Base-by-base conservation (phyloP, 30 jellyfish, hydroid and myxozoan genomes). In the Rhopilema esculentum region DNA sequence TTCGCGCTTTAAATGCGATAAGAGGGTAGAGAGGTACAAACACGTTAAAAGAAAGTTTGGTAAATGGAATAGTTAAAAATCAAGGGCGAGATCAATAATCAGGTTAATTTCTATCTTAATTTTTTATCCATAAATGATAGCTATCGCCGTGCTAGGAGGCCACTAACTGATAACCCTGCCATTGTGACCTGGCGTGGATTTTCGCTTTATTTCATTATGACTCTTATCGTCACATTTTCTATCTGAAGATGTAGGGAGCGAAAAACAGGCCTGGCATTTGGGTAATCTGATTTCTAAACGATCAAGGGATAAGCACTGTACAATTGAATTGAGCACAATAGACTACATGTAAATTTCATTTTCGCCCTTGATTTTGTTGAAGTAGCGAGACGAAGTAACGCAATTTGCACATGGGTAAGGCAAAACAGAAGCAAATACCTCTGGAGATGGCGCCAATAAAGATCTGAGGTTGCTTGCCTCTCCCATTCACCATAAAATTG, bases 131-230 rank as follows among this genome's bases (percentile, higher is more conserved):
- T 6, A 40, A 40, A 2, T 12, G 57, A 40, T 40, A 40, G 57
- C 57, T 40, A 40, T 66, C 33, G 32, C 77, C 23, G 23, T 20
- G 49, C 77, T 29, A 66, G 77, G 33, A 66, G 77, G 49, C 20
- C 77, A 32, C 30, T 66, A 16, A 66, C 49, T 23, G 77, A 66
- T 66, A 66, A 66, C 49, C 32, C 52, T 66, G 2, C 30, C n/a
- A 19, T 66, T 66, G 77, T 23, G 77, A 66, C 33, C 33, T 66
- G 77, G 33, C 77, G 23, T 29, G 77, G 77, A 66, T 66, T 66
- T 32, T 66, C 32, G 30, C 33, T 32, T 23, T 1, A 66, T 66
- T 66, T 66, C 77, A 66, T 32, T 66, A 6, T 21, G 19, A 23
- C 19, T 29, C 33, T 66, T 66, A 66, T 66, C 77, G 77, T n/a